These are phyloP conservation scores for Camponotus fellah DNA, from an alignment of 2,888 invertebrate genomes.

Conservation along the genomic window DNA sequence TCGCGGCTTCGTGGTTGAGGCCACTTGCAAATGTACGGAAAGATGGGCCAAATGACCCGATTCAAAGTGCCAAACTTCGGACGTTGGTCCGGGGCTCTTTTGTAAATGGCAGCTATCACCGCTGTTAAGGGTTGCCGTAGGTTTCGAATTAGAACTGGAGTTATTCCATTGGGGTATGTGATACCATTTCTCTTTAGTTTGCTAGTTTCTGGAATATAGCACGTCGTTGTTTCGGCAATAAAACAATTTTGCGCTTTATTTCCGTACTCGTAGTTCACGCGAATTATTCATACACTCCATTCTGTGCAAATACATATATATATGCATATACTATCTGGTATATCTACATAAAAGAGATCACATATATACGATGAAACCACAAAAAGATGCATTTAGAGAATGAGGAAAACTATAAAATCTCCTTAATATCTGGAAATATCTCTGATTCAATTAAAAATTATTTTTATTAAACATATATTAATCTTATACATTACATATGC, in stretches of 20 bases:
- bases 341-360: not conserved
- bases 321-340: not conserved
- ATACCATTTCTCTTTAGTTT: constrained; percentile 29
- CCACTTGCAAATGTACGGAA: constrained; percentile 65
- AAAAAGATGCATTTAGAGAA: not conserved
- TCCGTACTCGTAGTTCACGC: constrained; percentile 22
- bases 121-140: constrained; percentile 54
- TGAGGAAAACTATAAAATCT: not conserved
- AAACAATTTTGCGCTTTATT: constrained; percentile 42
- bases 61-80: constrained; percentile 68
- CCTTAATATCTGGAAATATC: not conserved
- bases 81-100: constrained; percentile 55
- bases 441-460: not conserved
- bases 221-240: constrained; percentile 13
- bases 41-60: constrained; percentile 66
- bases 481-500: too few species aligned
- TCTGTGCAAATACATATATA: not conserved
- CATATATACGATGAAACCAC: not conserved
- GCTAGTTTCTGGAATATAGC: constrained; percentile 3
- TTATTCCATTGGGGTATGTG: constrained; percentile 45
- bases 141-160: constrained; percentile 60
- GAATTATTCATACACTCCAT: constrained; percentile 33
- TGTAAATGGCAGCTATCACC: constrained; percentile 65
- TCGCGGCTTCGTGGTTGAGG: constrained; percentile 56
- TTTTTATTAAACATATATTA: not conserved